phyloP scores from a whole-genome alignment of 2,113 vertebrate genomes.

The Ciconia maguari region DNA sequence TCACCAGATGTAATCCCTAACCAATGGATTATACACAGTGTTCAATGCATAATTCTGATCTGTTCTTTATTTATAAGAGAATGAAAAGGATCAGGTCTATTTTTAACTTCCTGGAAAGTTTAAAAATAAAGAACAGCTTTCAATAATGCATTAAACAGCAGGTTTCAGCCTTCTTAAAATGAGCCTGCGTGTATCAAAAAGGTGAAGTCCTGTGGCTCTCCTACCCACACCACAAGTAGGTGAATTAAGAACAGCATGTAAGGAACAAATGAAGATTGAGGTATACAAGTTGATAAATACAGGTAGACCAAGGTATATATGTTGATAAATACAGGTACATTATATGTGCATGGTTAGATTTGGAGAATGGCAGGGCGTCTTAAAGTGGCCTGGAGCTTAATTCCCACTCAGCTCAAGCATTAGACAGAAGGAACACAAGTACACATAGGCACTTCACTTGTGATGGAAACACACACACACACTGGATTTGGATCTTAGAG shows the following conservation, averaged over 20 bases:
- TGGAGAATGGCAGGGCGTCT: neutral
- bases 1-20: slow-evolving; percentile 13
- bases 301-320: neutral
- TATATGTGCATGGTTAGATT: fast-evolving
- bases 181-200: neutral
- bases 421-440: neutral
- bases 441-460: neutral
- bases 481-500: too few species aligned
- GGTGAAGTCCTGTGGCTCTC: neutral
- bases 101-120: slow-evolving; percentile 65
- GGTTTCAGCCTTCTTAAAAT: neutral
- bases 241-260: neutral
- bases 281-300: neutral
- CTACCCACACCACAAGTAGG: neutral
- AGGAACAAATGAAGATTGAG: neutral
- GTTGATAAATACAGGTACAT: neutral
- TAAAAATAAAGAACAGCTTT: slow-evolving; percentile 35
- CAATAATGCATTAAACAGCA: slow-evolving; percentile 48
- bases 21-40: slow-evolving; percentile 50
- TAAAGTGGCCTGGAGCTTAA: neutral
- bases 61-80: slow-evolving; percentile 41
- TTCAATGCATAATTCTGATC: slow-evolving; percentile 25
- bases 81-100: slow-evolving; percentile 50
- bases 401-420: neutral
- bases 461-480: neutral